phyloP scores from a whole-genome alignment of 64 coral and sea anemone species.

The Montipora foliosa region DNA sequence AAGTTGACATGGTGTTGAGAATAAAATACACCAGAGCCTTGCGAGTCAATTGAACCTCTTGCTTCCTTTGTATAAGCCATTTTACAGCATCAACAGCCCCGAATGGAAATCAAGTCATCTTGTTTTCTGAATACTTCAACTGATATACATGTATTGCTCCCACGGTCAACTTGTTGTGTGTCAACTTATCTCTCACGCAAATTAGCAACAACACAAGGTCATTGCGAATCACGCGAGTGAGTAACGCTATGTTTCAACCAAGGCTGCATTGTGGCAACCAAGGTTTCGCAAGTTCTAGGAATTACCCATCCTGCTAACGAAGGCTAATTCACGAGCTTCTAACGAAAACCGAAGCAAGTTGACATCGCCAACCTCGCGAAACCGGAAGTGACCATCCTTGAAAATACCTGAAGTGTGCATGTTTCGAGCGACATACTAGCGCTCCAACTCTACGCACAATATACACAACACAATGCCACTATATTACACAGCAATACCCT shows the following conservation, averaged over 20 bases:
- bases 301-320: no score
- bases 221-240: not conserved
- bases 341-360: not conserved
- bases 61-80: conserved; percentile 13
- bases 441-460: conserved; percentile 12
- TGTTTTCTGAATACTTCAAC: not conserved
- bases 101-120: not conserved
- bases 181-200: not conserved
- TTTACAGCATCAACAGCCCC: not conserved
- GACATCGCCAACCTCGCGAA: not conserved
- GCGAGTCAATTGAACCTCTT: not conserved
- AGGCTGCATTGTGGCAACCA: no score
- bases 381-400: conserved; percentile 28
- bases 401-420: not conserved
- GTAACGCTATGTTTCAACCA: not conserved
- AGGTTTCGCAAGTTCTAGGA: no score
- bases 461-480: not conserved
- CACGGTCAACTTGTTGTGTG: no score
- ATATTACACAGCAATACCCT: conserved; percentile 14
- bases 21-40: conserved; percentile 8
- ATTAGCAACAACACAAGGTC: not conserved
- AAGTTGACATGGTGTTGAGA: conserved; percentile 21
- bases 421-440: not conserved
- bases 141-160: not conserved
- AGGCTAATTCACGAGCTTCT: not conserved